Conservation (phyloP, 2,888 invertebrate genomes). For the Mimumesa dahlbomi region DNA sequence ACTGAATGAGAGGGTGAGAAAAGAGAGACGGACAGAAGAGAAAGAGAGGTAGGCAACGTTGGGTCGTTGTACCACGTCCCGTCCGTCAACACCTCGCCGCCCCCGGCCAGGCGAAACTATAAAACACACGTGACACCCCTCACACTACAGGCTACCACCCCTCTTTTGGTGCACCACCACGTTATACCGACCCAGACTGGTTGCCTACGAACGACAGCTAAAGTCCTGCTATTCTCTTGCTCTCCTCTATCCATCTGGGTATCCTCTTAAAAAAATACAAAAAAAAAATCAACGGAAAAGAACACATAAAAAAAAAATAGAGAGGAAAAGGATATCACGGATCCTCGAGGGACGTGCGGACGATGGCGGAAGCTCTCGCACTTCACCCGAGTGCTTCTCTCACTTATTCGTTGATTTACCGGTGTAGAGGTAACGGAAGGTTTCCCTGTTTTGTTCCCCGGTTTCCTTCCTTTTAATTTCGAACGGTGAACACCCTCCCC, state of each 20-base stretch:
- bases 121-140: constrained; percentile 77
- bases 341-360: constrained; percentile 28
- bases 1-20: constrained; percentile 45
- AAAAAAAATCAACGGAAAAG: background rate
- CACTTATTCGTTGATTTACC: constrained; percentile 30
- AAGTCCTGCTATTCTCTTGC: constrained; percentile 41
- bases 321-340: constrained; percentile 22
- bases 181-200: constrained; percentile 61
- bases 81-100: constrained; percentile 78
- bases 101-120: constrained; percentile 75
- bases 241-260: constrained; percentile 1
- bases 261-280: constrained; percentile 1
- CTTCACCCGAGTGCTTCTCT: constrained; percentile 21
- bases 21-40: constrained; percentile 44
- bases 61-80: constrained; percentile 76
- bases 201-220: constrained; percentile 52
- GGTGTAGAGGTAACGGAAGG: constrained; percentile 17
- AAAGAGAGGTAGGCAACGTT: constrained; percentile 64
- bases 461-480: constrained; percentile 29
- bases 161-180: constrained; percentile 63
- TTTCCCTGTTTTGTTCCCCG: constrained; percentile 6
- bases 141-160: constrained; percentile 59
- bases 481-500: constrained; percentile 3
- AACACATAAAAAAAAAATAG: constrained; percentile 9
- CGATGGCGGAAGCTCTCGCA: constrained; percentile 26